Evolutionary conservation across 2,797 vertebrate genomes (phyloP), one percentile per base, ranked within the genome.

Genomic region (Centroberyx gerrardi): DNA sequence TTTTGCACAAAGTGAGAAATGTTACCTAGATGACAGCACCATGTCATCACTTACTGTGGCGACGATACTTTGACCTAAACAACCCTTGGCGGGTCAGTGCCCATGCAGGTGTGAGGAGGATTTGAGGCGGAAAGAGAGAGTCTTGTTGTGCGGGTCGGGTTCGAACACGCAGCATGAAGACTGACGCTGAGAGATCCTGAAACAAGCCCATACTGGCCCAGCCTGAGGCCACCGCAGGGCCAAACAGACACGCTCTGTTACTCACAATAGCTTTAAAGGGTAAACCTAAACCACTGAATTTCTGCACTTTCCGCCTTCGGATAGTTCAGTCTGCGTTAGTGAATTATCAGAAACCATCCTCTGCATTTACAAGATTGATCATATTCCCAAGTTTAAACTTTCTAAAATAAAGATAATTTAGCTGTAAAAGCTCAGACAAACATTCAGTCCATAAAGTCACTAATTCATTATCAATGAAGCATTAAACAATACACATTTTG

Each of bases 131-230:
- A n/a, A 33, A 33, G 40, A 64, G 51, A 51, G 8, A 69, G 22
- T 6, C 62, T 51, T 69, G 68, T 87, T 74, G 78, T 84, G 69
- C 53, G 6, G 54, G 48, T 88, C 90, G 76, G 68, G 90, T 80
- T 83, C 62, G 31, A 72, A 92, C 92, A 88, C 28, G 89, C 72
- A 79, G 63, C 4, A 1, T 5, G 72, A 78, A 86, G 72, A 59
- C 42, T 40, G 62, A 38, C 52, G 68, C 36, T 49, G 61, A 80
- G 31, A 38, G 58, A 75, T 83, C 51, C 67, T 70, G 55, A 80
- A 74, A 87, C 91, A 92, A 84, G 91, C 64, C 82, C 46, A 10
- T n/a, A 85, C 90, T 66, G 73, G 92, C 62, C 74, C 44, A 65
- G 53, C 59, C 4, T 51, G 77, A 83, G 76, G 81, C 17, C 74